These are phyloP conservation scores for Acleris literana DNA, from an alignment of 2,888 invertebrate species.

Conservation along the genomic window DNA sequence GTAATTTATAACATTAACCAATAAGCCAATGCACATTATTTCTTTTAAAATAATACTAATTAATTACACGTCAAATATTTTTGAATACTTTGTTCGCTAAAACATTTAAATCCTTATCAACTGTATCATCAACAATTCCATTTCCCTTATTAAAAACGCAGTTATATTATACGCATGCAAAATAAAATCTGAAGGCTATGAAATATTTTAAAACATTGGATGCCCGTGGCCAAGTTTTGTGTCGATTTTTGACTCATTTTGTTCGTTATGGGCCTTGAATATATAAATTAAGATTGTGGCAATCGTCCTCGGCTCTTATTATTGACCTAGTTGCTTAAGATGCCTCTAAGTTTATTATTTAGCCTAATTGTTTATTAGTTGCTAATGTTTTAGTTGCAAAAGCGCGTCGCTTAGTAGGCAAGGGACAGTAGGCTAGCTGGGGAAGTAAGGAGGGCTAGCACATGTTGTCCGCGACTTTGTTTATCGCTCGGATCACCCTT, in stretches of 20 bases:
- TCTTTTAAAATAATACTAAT: too few species aligned
- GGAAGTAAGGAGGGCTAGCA: too few species aligned
- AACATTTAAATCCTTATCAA: slow-evolving; percentile 2
- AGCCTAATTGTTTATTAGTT: slow-evolving; percentile 47
- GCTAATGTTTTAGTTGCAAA: slow-evolving; percentile 37
- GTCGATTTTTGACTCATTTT: not conserved
- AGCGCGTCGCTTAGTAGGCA: slow-evolving; percentile 4
- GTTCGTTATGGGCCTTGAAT: too few species aligned
- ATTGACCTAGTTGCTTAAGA: slow-evolving; percentile 53
- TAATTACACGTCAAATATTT: too few species aligned
- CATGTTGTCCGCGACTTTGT: too few species aligned
- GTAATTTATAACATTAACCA: too few species aligned
- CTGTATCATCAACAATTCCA: not conserved
- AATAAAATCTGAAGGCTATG: not conserved
- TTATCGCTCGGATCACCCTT: too few species aligned
- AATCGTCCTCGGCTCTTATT: slow-evolving; percentile 49
- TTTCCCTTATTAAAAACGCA: slow-evolving; percentile 12
- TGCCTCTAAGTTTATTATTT: slow-evolving; percentile 51
- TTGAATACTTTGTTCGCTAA: too few species aligned
- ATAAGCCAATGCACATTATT: too few species aligned
- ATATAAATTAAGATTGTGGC: slow-evolving; percentile 37
- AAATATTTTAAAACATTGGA: not conserved
- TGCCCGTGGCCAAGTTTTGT: too few species aligned
- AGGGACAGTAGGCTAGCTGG: slow-evolving; percentile 13
- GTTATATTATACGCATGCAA: too few species aligned